Conservation (phyloP, 2,797 vertebrate species). For the Taeniopygia guttata region DNA sequence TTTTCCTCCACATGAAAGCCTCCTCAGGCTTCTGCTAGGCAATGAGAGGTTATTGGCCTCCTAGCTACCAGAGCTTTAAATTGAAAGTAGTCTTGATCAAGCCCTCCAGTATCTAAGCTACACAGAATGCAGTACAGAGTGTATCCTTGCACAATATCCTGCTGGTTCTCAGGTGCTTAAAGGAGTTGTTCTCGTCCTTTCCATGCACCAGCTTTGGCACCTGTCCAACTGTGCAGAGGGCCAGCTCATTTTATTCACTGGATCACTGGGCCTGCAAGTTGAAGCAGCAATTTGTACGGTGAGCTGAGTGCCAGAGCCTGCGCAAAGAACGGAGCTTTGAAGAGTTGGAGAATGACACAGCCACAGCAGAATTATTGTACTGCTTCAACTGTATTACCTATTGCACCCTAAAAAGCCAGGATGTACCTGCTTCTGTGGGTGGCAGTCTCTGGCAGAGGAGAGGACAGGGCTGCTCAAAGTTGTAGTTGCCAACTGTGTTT, state of each 20-base stretch:
- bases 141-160: background rate
- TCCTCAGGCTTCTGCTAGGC: background rate
- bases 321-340: background rate
- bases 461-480: background rate
- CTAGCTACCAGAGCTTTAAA: background rate
- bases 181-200: constrained; percentile 2
- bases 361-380: accelerated
- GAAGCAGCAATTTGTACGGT: background rate
- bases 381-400: background rate
- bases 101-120: background rate
- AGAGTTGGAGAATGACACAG: accelerated
- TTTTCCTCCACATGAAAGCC: background rate
- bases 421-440: background rate
- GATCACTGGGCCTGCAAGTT: background rate
- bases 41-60: background rate
- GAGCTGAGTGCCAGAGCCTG: background rate
- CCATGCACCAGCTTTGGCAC: background rate
- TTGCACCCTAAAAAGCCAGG: background rate
- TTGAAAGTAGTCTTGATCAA: background rate
- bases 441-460: background rate
- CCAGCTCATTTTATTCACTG: background rate
- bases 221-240: background rate
- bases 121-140: background rate
- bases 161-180: background rate
- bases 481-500: background rate